phyloP scores from a whole-genome alignment of 2,888 invertebrate genomes.

The Cylloceria caligata region DNA sequence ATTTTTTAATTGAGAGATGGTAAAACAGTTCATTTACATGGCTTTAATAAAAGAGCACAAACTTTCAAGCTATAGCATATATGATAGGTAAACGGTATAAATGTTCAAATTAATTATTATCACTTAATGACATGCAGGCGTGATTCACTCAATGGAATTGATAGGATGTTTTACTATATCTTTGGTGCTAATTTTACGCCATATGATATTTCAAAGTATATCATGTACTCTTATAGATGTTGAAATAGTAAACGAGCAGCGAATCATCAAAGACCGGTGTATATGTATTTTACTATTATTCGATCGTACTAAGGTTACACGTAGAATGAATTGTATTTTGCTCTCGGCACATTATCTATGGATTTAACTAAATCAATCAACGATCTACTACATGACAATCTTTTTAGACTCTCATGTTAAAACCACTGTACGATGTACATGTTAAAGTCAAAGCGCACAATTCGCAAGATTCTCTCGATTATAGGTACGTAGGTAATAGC shows the following conservation, averaged over 20 bases:
- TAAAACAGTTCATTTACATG: background rate
- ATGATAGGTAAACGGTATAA: background rate
- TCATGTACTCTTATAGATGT: slow-evolving; percentile 7
- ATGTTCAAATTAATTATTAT: slow-evolving; percentile 22
- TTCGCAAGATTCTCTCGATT: slow-evolving; percentile 41
- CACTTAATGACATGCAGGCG: background rate
- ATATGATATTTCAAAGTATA: slow-evolving; percentile 21
- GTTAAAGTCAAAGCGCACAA: slow-evolving; percentile 72
- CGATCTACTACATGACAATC: slow-evolving; percentile 52
- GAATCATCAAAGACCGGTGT: slow-evolving; percentile 51
- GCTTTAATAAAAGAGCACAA: background rate
- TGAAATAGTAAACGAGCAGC: slow-evolving; percentile 33
- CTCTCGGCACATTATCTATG: slow-evolving; percentile 6
- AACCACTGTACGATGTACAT: slow-evolving; percentile 72
- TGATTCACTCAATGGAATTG: slow-evolving; percentile 51
- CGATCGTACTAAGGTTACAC: slow-evolving; percentile 4
- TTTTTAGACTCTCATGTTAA: slow-evolving; percentile 49
- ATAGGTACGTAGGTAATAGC: background rate
- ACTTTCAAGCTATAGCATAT: background rate
- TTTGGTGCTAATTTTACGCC: slow-evolving; percentile 66
- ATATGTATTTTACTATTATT: slow-evolving; percentile 46
- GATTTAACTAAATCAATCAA: slow-evolving; percentile 22
- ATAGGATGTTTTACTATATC: slow-evolving; percentile 59
- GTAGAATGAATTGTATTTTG: background rate
- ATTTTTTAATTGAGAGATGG: background rate